Evolutionary conservation across 2,888 invertebrate species (phyloP).

Genomic region (Melanostoma mellinum): DNA sequence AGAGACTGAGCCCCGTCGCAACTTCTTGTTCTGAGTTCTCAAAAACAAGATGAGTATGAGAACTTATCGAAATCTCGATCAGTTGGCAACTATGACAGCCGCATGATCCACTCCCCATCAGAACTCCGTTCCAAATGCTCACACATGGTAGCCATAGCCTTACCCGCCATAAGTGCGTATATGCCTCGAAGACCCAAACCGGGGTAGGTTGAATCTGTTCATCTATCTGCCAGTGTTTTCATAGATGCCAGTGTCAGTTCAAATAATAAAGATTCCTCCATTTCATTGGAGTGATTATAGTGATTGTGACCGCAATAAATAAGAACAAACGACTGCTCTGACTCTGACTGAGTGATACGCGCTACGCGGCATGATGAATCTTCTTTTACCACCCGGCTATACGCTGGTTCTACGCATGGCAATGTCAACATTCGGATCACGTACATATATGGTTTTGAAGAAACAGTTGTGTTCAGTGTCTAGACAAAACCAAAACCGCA

Average conservation of each 20-base stretch:
- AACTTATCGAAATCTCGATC: no score
- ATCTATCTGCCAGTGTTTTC: constrained; percentile 40
- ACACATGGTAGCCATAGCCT: constrained; percentile 18
- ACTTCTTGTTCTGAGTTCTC: no score
- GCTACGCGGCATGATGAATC: constrained; percentile 10
- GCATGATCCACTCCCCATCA: constrained; percentile 14
- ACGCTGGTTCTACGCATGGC: constrained; percentile 15
- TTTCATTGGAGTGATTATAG: constrained; percentile 61
- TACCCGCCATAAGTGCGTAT: neutral
- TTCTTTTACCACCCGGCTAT: neutral
- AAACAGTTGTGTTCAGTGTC: constrained; percentile 56
- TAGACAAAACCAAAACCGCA: constrained; percentile 57
- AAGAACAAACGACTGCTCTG: constrained; percentile 43
- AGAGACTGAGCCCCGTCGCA: no score
- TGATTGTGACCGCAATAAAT: constrained; percentile 68
- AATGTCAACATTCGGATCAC: constrained; percentile 69
- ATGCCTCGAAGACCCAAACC: neutral
- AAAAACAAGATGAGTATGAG: no score
- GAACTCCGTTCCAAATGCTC: constrained; percentile 44
- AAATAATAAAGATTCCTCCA: constrained; percentile 62
- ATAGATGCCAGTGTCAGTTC: constrained; percentile 53
- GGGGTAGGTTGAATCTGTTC: constrained; percentile 14
- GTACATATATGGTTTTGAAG: constrained; percentile 51
- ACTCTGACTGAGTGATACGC: constrained; percentile 57
- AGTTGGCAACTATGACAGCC: constrained; percentile 4